phyloP scores from a whole-genome alignment of 2,888 invertebrate species.

The Polyommatus icarus region DNA sequence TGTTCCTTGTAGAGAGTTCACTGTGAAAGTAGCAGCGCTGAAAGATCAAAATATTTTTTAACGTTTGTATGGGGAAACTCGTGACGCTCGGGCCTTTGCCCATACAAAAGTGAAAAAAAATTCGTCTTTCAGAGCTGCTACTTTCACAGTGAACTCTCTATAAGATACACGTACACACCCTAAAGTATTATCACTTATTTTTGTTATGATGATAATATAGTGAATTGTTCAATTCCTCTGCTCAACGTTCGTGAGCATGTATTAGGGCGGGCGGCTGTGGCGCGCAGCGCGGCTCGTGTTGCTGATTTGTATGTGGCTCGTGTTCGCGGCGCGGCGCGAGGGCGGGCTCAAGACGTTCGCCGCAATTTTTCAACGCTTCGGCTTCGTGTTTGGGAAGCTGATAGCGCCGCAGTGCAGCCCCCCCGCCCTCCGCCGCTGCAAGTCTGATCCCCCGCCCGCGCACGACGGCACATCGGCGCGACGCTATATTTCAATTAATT shows the following conservation, averaged over 20 bases:
- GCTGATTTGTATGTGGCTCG: constrained; percentile 74
- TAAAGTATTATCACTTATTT: no score
- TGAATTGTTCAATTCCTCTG: constrained; percentile 25
- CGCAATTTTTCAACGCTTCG: constrained; percentile 77
- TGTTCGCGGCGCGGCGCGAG: constrained; percentile 58
- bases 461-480: constrained; percentile 61
- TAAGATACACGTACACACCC: no score
- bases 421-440: constrained; percentile 58
- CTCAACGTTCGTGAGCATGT: constrained; percentile 14
- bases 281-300: constrained; percentile 44
- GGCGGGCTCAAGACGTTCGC: constrained; percentile 69
- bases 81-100: no score
- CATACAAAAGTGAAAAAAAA: no score
- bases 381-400: constrained; percentile 69
- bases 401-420: constrained; percentile 56
- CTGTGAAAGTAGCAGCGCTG: no score
- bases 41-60: no score
- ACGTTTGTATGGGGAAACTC: no score
- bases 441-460: constrained; percentile 74
- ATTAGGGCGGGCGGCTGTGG: constrained; percentile 32
- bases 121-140: no score
- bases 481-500: constrained; percentile 79
- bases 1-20: no score
- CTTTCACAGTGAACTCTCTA: no score
- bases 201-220: background rate